phyloP scores from a whole-genome alignment of 2,888 invertebrate genomes.

The Cotesia congregata region DNA sequence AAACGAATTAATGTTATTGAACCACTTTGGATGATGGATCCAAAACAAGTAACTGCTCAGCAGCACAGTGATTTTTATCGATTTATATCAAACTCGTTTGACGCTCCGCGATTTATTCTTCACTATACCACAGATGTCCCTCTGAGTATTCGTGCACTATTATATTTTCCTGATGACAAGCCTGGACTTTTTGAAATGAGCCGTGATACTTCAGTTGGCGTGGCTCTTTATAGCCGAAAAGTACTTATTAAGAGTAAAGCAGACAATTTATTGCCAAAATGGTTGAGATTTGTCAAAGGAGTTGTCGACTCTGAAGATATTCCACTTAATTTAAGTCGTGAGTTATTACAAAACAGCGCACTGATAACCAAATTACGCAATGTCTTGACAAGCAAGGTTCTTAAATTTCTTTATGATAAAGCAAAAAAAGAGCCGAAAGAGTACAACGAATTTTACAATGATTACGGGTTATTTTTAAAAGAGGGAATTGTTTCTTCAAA shows the following conservation, averaged over 20 bases:
- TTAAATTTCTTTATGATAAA: slow-evolving; percentile 89
- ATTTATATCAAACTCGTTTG: slow-evolving; percentile 88
- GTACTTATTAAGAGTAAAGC: slow-evolving; percentile 93
- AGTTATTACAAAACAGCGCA: slow-evolving; percentile 93
- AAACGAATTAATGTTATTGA: slow-evolving; percentile 88
- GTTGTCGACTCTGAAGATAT: slow-evolving; percentile 99
- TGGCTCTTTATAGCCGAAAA: slow-evolving; percentile 92
- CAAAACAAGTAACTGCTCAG: slow-evolving; percentile 86
- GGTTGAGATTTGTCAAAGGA: slow-evolving; percentile 96
- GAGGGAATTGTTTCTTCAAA: slow-evolving; percentile 93
- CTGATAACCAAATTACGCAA: slow-evolving; percentile 87
- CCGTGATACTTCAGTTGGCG: slow-evolving; percentile 86
- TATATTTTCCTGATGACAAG: slow-evolving; percentile 95
- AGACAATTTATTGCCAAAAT: slow-evolving; percentile 92
- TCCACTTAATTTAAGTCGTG: slow-evolving; percentile 95
- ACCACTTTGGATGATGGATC: slow-evolving; percentile 94
- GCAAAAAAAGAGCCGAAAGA: slow-evolving; percentile 86
- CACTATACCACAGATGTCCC: slow-evolving; percentile 96
- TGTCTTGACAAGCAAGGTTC: slow-evolving; percentile 85
- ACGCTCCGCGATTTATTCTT: slow-evolving; percentile 88
- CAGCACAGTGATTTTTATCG: slow-evolving; percentile 95
- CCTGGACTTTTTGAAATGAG: slow-evolving; percentile 93
- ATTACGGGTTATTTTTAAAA: slow-evolving; percentile 93
- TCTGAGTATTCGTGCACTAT: slow-evolving; percentile 87
- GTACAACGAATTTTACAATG: slow-evolving; percentile 89